A percentile compares a stretch with the other conserved stretches of the same genome.
Conservation (phyloP, 2,888 invertebrate species). For the Euzophera pinguis region DNA sequence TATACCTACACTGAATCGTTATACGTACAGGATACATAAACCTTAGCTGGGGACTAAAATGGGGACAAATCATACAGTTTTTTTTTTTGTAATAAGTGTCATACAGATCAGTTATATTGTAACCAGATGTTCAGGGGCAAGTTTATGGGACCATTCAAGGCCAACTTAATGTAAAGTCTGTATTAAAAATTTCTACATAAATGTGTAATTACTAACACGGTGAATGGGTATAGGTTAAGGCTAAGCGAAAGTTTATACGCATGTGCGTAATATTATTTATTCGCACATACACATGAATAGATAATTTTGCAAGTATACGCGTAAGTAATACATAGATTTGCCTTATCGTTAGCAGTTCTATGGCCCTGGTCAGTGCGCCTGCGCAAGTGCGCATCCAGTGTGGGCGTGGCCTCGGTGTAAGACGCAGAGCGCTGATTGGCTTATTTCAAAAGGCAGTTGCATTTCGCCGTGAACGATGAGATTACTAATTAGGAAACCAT, state of each 20-base stretch:
- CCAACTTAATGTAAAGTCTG: no score
- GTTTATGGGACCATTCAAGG: no score
- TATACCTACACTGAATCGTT: no score
- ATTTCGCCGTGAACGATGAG: slow-evolving; percentile 60
- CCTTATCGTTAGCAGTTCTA: slow-evolving; percentile 23
- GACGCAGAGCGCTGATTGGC: slow-evolving; percentile 53
- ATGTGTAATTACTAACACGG: no score
- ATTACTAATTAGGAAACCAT: slow-evolving; percentile 51
- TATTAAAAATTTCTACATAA: no score
- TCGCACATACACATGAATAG: no score
- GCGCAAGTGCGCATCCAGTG: slow-evolving; percentile 35
- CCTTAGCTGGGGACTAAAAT: no score
- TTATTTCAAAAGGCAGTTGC: slow-evolving; percentile 55
- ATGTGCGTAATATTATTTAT: not conserved
- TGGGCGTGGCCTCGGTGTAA: slow-evolving; percentile 61
- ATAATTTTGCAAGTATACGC: not conserved
- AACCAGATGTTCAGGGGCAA: no score
- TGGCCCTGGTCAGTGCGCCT: slow-evolving; percentile 42
- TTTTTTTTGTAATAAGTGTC: no score
- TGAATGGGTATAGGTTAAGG: not conserved
- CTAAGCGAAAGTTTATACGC: not conserved
- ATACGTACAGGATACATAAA: no score
- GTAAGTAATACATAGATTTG: slow-evolving; percentile 17
- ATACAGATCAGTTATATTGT: no score
- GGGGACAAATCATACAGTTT: no score